Base-by-base conservation (phyloP, 2,797 vertebrate genomes). In the Caiman crocodilus region DNA sequence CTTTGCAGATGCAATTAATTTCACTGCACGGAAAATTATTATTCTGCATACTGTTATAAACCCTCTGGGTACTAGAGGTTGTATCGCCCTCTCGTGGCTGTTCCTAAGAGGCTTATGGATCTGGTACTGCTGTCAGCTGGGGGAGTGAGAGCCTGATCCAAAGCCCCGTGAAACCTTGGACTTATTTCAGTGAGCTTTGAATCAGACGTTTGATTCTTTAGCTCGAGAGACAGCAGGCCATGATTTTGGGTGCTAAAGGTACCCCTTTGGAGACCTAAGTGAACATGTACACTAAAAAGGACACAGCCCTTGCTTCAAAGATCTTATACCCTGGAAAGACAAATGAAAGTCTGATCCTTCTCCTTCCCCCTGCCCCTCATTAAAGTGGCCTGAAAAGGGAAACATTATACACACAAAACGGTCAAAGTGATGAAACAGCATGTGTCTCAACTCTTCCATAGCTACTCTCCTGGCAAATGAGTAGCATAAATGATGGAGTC, bases 141-240 rank as follows among this genome's bases (percentile, higher is more conserved):
- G 4, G 65, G 11, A 0, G 59, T 2, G 2, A 0, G 59, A 2
- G 2, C 14, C 82, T 0, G 71, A 0, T 0, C n/a, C 0, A 1
- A 10, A 0, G 12, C 2, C 0, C 6, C 1, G 58, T 10, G 0
- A 23, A 1, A 14, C 0, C 12, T 81, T 8, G 23, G 2, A 0
- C 6, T 25, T 32, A 2, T 73, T 25, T 3, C 3, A 0, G 14
- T 50, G 56, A 30, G 21, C 21, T 73, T 65, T 67, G 64, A 32
- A 67, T 32, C 65, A 67, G n/a, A 30, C n/a, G 32, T n/a, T 5
- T 5, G 21, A n/a, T 20, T 67, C 28, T 67, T 73, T 50, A 73
- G 35, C 13, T 50, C 69, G 50, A 65, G 21, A 42, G 35, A 50
- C 26, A 25, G 35, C 14, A 23, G 35, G 42, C 0, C 3, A 0